Base-by-base conservation (phyloP, 2,113 vertebrate species). In the Rynchops niger region DNA sequence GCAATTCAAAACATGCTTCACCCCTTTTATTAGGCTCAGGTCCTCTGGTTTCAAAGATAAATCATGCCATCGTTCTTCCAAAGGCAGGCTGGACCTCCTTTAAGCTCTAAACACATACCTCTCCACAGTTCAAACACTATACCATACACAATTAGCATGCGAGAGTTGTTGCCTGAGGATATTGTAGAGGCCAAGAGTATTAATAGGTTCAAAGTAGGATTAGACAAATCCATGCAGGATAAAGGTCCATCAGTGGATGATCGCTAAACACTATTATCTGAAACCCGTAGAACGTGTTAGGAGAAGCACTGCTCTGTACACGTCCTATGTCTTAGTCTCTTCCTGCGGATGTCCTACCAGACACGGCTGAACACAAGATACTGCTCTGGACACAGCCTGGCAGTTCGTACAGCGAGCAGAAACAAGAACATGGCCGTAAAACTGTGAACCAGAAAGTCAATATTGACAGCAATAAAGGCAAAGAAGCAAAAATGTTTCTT, bases 171-270 rank as follows among this genome's bases (percentile, higher is more conserved):
- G 95, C 90, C 93, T 47, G 53, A 79, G 77, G 87, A 73, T 82
- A 79, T 26, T 47, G 69, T 38, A 71, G 80, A 86, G 89, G 81
- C 83, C 89, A 78, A 43, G 72, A 93, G 93, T 26, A 92, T 91
- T 90, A 96, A 66, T 25, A 58, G 69, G 86, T 96, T 95, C 93
- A 94, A 94, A 89, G 95, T 15, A 91, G 89, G 87, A 96, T 94
- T 91, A 96, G 77, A 86, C 69, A 91, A 95, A 96, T 94, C 81
- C 81, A 72, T 52, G 52, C 89, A 89, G 89, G 81, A 95, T 87
- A 87, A 95, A 93, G 89, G 93, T 93, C 87, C 95, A 93, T 90
- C 91, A 90, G 65, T 10, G 12, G 70, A 82, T 65, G 82, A 87
- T 85, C 95, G 79, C 77, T 89, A 87, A 76, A 69, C 47, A 55